phyloP scores from a whole-genome alignment of 1,140 invertebrate genomes.

The Brachystomella parvula region DNA sequence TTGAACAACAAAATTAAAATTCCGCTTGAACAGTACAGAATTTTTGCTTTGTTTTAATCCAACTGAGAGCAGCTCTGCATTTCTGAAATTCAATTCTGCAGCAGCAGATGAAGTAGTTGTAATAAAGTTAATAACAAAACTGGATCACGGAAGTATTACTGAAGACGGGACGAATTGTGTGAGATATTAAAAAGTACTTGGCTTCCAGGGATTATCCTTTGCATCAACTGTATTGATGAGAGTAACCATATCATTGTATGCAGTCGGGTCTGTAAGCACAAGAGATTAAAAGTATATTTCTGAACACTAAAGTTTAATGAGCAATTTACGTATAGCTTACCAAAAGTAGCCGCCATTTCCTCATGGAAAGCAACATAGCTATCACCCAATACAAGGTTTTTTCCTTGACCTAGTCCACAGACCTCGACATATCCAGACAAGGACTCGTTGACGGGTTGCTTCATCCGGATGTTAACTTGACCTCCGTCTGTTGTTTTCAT shows the following conservation, averaged over 20 bases:
- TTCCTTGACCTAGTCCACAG: constrained; percentile 39
- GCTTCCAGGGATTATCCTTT: constrained; percentile 19
- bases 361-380: constrained; percentile 36
- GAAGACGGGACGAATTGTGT: not conserved
- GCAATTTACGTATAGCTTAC: constrained; percentile 17
- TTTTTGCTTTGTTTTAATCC: too few relatives aligned
- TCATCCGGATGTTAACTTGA: constrained; percentile 34
- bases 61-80: too few relatives aligned
- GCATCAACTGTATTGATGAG: constrained; percentile 20
- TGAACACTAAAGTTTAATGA: not conserved
- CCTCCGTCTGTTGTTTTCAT: constrained; percentile 35
- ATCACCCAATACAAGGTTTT: constrained; percentile 38
- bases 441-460: constrained; percentile 35
- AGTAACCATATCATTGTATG: constrained; percentile 31
- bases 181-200: not conserved
- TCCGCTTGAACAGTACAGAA: too few relatives aligned
- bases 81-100: too few relatives aligned
- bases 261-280: constrained; percentile 20
- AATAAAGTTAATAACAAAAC: too few relatives aligned
- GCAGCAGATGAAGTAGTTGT: too few relatives aligned
- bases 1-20: too few relatives aligned
- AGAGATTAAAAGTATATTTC: not conserved
- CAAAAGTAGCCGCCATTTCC: constrained; percentile 33
- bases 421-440: constrained; percentile 39
- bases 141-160: too few relatives aligned